phyloP scores from a whole-genome alignment of 2,888 invertebrate genomes.

The Stegophylla sp. region DNA sequence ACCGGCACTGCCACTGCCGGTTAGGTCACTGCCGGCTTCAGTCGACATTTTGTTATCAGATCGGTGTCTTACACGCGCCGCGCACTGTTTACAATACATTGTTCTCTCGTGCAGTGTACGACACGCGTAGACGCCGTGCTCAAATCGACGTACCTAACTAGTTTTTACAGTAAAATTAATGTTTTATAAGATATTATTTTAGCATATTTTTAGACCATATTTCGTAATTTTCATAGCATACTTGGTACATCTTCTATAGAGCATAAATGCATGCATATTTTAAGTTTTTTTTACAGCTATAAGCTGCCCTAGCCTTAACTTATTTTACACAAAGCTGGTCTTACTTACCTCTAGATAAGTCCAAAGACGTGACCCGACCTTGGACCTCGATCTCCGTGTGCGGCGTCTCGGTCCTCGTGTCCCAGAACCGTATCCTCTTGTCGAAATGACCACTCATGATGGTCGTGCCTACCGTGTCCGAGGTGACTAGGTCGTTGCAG shows the following conservation, averaged over 20 bases:
- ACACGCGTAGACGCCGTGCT: too few relatives aligned
- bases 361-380: conserved; percentile 93
- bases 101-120: background rate
- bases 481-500: conserved; percentile 94
- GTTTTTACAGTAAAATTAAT: too few relatives aligned
- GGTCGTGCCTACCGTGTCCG: conserved; percentile 83
- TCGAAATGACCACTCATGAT: conserved; percentile 98
- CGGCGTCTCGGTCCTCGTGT: conserved; percentile 84
- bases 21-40: background rate
- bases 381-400: conserved; percentile 82
- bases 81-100: background rate
- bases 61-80: background rate
- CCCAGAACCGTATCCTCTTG: conserved; percentile 96
- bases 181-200: too few relatives aligned
- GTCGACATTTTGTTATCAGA: background rate
- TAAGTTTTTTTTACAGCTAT: too few relatives aligned
- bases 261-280: too few relatives aligned
- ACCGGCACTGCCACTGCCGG: background rate
- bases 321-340: too few relatives aligned
- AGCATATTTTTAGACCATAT: too few relatives aligned
- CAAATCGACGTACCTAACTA: background rate
- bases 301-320: too few relatives aligned
- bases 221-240: too few relatives aligned
- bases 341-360: conserved; percentile 82
- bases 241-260: too few relatives aligned